phyloP scores from a whole-genome alignment of 1,140 invertebrate genomes.

The Drosophila santomea region DNA sequence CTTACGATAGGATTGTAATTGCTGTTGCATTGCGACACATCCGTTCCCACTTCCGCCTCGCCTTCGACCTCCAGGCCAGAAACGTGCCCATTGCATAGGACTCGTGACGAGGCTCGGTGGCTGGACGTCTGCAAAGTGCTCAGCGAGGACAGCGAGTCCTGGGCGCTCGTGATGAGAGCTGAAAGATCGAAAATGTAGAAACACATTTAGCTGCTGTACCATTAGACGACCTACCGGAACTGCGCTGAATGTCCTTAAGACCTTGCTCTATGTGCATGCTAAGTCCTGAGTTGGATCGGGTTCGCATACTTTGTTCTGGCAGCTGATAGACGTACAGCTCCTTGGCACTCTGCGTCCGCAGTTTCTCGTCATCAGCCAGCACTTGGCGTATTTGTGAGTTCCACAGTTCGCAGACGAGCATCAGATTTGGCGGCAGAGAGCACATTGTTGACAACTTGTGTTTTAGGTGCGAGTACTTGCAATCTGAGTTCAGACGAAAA shows the following conservation, averaged over 20 bases:
- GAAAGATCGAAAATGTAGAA: not conserved
- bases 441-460: conserved; percentile 89
- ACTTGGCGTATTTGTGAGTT: conserved; percentile 88
- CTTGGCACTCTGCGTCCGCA: conserved; percentile 77
- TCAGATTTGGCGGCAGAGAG: conserved; percentile 86
- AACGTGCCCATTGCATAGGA: conserved; percentile 61
- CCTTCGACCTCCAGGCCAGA: conserved; percentile 44
- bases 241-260: conserved; percentile 82
- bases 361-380: conserved; percentile 84
- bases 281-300: conserved; percentile 71
- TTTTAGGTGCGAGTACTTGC: conserved; percentile 90
- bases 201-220: not conserved
- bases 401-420: conserved; percentile 89
- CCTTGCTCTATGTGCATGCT: conserved; percentile 82
- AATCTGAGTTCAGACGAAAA: conserved; percentile 91
- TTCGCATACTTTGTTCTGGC: conserved; percentile 69
- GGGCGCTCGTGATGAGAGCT: conserved; percentile 66
- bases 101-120: conserved; percentile 52
- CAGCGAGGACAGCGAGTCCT: conserved; percentile 69
- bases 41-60: conserved; percentile 49
- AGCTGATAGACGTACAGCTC: conserved; percentile 84
- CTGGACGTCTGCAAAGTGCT: conserved; percentile 66
- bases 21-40: conserved; percentile 35
- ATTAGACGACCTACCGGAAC: conserved; percentile 56
- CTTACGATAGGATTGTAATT: conserved; percentile 18